Base-by-base conservation (phyloP, 2,888 invertebrate genomes). In the Chironomus tentans region DNA sequence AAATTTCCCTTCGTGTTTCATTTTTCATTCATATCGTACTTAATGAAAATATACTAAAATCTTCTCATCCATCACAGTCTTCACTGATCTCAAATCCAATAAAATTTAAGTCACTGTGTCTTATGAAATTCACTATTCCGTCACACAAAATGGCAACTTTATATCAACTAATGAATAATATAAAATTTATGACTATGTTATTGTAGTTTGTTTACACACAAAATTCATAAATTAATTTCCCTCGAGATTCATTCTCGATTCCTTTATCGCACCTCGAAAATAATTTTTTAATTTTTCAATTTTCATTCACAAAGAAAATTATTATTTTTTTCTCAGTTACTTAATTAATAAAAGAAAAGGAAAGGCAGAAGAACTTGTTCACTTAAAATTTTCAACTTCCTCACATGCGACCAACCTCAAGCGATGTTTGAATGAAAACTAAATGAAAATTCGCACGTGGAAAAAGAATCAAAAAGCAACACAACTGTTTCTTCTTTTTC, bases 401-500 rank as follows among this genome's bases (percentile, higher is more conserved):
- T 38, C 38, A 46, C 48, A 22, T 56, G 22, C 50, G 56, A 72
- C n/a, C 72, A 38, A 72, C 62, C 72, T 62, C 62, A 13, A n/a
- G 22, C 72, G 61, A 61, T 72, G 18, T 50, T 22, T 22, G 38
- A 62, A 72, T 62, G 61, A 72, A 62, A 72, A 72, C 72, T 72
- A 38, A 38, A 38, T 38, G 72, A 71, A 56, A 72, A 72, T 72
- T 72, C 22, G 65, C 65, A 65, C 65, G 65, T 65, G 65, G 65
- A 65, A 65, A 21, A 18, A 56, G 56, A 56, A 56, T 56, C 56
- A 18, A 56, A n/a, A 21, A 65, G 13, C 21, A 24, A 24, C 13
- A 24, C 65, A 21, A 65, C 24, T 21, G 7, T 24, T 24, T 6
- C 24, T 18, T 10, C 5, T 22, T 13, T 62, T 62, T 62, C 6